Conservation (phyloP, 2,888 invertebrate genomes). For the Pyrgus malvae region DNA sequence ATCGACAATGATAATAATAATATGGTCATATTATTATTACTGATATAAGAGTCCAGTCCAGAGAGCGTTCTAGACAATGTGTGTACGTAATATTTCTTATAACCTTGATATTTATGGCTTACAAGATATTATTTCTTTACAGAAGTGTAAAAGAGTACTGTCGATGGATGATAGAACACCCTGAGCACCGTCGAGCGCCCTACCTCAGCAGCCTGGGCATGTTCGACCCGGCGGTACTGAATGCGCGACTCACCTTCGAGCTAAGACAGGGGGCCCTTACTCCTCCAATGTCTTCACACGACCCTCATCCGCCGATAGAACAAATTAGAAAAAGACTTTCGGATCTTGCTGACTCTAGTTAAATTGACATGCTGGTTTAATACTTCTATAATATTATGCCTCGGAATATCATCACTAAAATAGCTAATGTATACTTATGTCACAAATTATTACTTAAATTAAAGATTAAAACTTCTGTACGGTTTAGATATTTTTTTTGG, state of each 20-base stretch:
- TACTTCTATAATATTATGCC: too few relatives aligned
- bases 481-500: too few relatives aligned
- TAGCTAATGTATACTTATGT: too few relatives aligned
- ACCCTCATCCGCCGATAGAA: slow-evolving; percentile 54
- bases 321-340: slow-evolving; percentile 58
- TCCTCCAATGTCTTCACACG: slow-evolving; percentile 25
- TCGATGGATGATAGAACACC: slow-evolving; percentile 80
- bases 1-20: too few relatives aligned
- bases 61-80: too few relatives aligned
- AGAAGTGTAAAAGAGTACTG: slow-evolving; percentile 83
- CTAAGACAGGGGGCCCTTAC: slow-evolving; percentile 38
- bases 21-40: too few relatives aligned
- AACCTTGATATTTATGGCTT: neutral
- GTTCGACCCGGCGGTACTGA: slow-evolving; percentile 66
- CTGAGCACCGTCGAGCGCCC: slow-evolving; percentile 75
- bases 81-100: too few relatives aligned
- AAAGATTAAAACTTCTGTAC: too few relatives aligned
- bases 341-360: slow-evolving; percentile 49
- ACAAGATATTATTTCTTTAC: slow-evolving; percentile 17
- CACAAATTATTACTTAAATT: too few relatives aligned
- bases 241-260: slow-evolving; percentile 62
- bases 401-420: too few relatives aligned
- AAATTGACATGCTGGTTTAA: neutral
- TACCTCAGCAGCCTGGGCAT: slow-evolving; percentile 79
- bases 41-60: too few relatives aligned